Evolutionary conservation across 1,140 invertebrate genomes (phyloP), one percentile per base, ranked within the genome.

Genomic region (Gonatopus flavifemur): DNA sequence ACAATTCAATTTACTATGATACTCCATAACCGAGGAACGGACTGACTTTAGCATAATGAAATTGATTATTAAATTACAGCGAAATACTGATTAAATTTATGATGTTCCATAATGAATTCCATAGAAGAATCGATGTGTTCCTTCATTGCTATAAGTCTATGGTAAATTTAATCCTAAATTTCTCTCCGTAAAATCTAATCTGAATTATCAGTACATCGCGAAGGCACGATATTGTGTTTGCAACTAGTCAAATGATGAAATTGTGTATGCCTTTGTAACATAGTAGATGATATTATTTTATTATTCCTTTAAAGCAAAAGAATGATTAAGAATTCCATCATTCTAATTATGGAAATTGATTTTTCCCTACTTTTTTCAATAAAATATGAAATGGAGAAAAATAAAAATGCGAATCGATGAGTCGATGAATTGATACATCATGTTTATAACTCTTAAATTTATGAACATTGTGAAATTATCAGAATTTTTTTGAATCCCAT

Each of bases 241-340:
- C 65, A 67, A 72, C 72, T 75, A 75, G 72, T 75, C 73, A 76
- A 66, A 61, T 64, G 35, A 49, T 51, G 18, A 48, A 49, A 61
- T 28, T 16, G 40, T 55, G 37, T 50, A 55, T 9, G 41, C 55
- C 33, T 40, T 25, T 60, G 59, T 63, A 64, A 50, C 28, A 58
- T 61, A 64, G 48, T 50, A 58, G 47, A 49, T 22, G 22, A 28
- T 39, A 28, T 16, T 30, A 37, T 52, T 46, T 19, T 33, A 31
- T 57, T 57, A 48, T 25, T 47, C 42, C 39, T 18, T 28, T 37
- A 20, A 22, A 25, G 33, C 10, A 40, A 25, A 28, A 24, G 24
- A 16, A 9, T 31, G 15, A 16, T 42, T 18, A 31, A 36, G 20
- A 31, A 43, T 18, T 22, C 18, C 41, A 36, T 16, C 31, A 39